Evolutionary conservation across 2,797 vertebrate species (phyloP).

Genomic region (Thamnophis elegans): DNA sequence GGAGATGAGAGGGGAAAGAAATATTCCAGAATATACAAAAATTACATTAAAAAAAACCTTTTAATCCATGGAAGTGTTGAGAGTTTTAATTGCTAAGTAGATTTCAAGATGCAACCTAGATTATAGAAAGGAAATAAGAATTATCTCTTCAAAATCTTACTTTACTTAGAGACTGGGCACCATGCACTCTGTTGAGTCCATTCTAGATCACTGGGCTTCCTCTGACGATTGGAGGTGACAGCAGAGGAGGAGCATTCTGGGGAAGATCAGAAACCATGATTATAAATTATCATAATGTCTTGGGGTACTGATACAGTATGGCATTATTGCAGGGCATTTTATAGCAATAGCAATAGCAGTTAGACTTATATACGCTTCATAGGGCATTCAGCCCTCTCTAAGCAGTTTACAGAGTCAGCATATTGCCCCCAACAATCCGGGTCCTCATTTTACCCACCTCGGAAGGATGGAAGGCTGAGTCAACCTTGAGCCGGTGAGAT

Average conservation of each 20-base stretch:
- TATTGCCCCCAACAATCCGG: too few relatives aligned
- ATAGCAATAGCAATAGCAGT: too few relatives aligned
- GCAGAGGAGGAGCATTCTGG: background rate
- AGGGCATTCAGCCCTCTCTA: too few relatives aligned
- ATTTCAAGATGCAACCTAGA: background rate
- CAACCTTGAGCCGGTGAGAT: too few relatives aligned
- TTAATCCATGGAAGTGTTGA: background rate
- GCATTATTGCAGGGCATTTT: background rate
- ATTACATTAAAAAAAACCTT: background rate
- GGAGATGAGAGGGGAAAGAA: background rate
- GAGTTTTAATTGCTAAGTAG: background rate
- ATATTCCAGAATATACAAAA: background rate
- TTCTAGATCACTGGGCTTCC: background rate
- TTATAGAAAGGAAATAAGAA: background rate
- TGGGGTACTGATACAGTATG: background rate
- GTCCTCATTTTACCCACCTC: too few relatives aligned
- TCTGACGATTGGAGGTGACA: background rate
- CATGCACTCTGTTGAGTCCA: background rate
- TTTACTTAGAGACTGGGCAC: background rate
- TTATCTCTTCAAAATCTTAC: background rate
- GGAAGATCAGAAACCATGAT: background rate
- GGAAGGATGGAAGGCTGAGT: too few relatives aligned
- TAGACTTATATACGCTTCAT: too few relatives aligned
- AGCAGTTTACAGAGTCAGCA: too few relatives aligned
- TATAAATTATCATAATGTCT: background rate